Evolutionary conservation across 2,113 vertebrate genomes (phyloP), one percentile per base, ranked within the genome.

Genomic region (Rhinolophus ferrumequinum): DNA sequence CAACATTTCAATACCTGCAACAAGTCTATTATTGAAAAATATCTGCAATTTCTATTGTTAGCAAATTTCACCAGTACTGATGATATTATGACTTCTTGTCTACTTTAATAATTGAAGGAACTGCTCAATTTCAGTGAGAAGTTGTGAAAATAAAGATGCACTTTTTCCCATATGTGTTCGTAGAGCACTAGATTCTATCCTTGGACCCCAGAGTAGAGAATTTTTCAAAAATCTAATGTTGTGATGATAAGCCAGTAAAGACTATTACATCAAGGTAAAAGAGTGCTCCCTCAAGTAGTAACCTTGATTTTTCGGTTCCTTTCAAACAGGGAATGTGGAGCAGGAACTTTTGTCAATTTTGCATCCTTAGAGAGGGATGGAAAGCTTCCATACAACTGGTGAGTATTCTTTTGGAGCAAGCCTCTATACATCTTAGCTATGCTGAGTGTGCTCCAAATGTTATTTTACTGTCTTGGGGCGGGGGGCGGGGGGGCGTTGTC

Each of bases 331-430:
- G 99, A 99, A 14, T 99, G 99, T 0, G 99, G 99, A 10, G 99
- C 99, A 0, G 99, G 99, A 96, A 99, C 99, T 0, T 99, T 99
- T 60, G 99, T 99, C 90, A 99, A 99, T 92, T 99, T 99, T 41
- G 99, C 99, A 0, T 99, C 99, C 1, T 99, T 99, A 77, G 99
- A 99, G 92, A 98, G 99, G 92, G 99, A 99, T 75, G 99, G 99
- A 26, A 99, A 99, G 72, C 99, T 99, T 47, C 99, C 99, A 0
- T 99, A 99, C 96, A 99, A 99, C 83, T 99, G 99, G 99, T 99
- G 98, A 97, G 99, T 98, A 5, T 41, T 82, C 50, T 50, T 87
- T 62, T 69, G 54, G 64, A 97, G 75, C 56, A 85, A 82, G 69
- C 21, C 26, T 97, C 21, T 21, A 41, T 41, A 16, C 5, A 28